Base-by-base conservation (phyloP, 2,113 vertebrate genomes). In the Shinisaurus crocodilurus region DNA sequence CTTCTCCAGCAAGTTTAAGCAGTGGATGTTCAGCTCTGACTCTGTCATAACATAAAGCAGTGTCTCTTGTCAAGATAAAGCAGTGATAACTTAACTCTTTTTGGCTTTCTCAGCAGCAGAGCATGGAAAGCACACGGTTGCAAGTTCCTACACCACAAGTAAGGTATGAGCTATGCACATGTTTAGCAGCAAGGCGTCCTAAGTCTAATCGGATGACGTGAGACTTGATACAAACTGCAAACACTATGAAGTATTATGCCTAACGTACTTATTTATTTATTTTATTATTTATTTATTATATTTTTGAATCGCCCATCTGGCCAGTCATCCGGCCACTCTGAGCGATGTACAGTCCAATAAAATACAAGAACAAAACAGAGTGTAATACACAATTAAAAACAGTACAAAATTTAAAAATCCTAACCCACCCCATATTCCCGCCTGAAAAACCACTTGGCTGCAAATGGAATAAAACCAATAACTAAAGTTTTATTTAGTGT, bases 101-200 rank as follows among this genome's bases (percentile, higher is more conserved):
- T 90, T 79, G 16, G 87, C 79, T 92, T 95, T 94, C 91, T 89
- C 94, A 97, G 90, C 97, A 96, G 90, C 97, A 97, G 88, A 97
- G 96, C 1, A 85, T 96, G 76, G 97, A 97, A 89, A 96, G 97
- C 50, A 60, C 92, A 94, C 95, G 97, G 87, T 91, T 97, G 87
- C 97, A 98, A 91, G 96, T 97, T 93, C 97, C 97, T 75, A 92
- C 96, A 18, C 92, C 96, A 90, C 97, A 97, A 6, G 90, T 96
- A 95, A 97, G 97, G 97, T 98, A 98, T 96, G n/a, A 13, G 2
- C 60, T 57, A 8, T 82, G 37, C 75, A 34, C 29, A 0, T 7
- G 13, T 88, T 0, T 6, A 89, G 37, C 50, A 90, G 15, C 63
- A 67, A 48, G 16, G 70, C 16, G 10, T 80, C 45, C 83, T 60